phyloP scores from a whole-genome alignment of 37 sponge, comb jelly and placozoan species.

The Amphimedon queenslandica region DNA sequence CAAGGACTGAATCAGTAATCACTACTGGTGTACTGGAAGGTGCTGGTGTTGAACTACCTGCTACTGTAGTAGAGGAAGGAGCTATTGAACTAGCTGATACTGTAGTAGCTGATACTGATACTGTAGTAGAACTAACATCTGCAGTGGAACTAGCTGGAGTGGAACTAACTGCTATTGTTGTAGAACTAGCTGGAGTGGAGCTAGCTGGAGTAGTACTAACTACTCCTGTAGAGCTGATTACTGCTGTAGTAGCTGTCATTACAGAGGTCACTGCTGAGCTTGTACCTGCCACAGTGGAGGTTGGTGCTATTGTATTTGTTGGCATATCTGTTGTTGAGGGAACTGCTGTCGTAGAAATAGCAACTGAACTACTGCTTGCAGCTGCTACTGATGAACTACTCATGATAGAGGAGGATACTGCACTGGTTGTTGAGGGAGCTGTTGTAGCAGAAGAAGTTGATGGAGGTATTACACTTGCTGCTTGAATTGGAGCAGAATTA shows the following conservation, averaged over 20 bases:
- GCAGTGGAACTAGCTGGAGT: background rate
- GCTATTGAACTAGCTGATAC: background rate
- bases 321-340: background rate
- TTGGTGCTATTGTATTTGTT: background rate
- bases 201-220: background rate
- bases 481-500: background rate
- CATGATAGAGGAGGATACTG: background rate
- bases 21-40: background rate
- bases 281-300: background rate
- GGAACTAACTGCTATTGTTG: background rate
- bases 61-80: background rate
- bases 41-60: background rate
- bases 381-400: background rate
- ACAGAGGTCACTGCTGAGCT: background rate
- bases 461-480: background rate
- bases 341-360: background rate
- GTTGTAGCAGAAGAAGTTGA: background rate
- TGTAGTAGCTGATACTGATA: background rate
- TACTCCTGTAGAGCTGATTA: background rate
- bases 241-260: background rate
- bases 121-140: background rate
- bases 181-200: background rate
- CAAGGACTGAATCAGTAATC: background rate
- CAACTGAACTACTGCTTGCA: background rate
- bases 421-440: slow-evolving; percentile 1